These are phyloP conservation scores for Drosophila triauraria DNA, from an alignment of 1,140 invertebrate species.

Conservation along the genomic window DNA sequence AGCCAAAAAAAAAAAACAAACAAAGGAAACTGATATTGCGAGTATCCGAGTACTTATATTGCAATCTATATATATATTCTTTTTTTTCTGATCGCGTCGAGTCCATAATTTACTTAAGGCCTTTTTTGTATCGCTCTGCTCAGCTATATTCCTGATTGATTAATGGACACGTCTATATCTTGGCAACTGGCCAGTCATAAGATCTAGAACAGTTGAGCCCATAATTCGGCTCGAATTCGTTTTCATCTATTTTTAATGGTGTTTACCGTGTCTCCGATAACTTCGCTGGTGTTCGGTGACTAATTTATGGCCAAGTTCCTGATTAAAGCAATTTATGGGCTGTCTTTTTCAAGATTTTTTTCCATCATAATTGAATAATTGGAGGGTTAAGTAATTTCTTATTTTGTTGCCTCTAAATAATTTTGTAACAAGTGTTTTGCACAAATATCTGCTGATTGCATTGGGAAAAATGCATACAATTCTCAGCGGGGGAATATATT, in stretches of 20 bases:
- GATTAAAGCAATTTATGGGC: conserved; percentile 18
- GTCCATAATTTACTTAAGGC: conserved; percentile 15
- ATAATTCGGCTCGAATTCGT: conserved; percentile 11
- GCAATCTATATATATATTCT: conserved; percentile 17
- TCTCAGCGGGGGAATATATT: conserved; percentile 16
- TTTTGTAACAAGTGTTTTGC: conserved; percentile 14
- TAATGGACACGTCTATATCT: conserved; percentile 31
- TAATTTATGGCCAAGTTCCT: conserved; percentile 22
- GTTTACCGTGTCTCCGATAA: neutral
- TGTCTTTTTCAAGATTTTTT: neutral
- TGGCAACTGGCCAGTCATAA: conserved; percentile 27
- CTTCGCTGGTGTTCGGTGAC: too few relatives aligned
- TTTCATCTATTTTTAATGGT: conserved; percentile 42
- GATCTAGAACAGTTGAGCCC: conserved; percentile 21
- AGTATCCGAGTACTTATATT: neutral
- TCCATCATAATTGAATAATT: neutral
- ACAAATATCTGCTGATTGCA: neutral
- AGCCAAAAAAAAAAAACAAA: neutral
- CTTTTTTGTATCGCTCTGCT: conserved; percentile 12
- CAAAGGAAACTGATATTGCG: conserved; percentile 2
- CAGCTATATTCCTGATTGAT: conserved; percentile 34
- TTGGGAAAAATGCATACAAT: neutral
- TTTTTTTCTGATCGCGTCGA: neutral
- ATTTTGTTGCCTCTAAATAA: neutral
- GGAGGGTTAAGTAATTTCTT: neutral